Evolutionary conservation across 2,888 invertebrate genomes (phyloP), one percentile per base, ranked within the genome.

Genomic region (Minunthozetes semirufus): DNA sequence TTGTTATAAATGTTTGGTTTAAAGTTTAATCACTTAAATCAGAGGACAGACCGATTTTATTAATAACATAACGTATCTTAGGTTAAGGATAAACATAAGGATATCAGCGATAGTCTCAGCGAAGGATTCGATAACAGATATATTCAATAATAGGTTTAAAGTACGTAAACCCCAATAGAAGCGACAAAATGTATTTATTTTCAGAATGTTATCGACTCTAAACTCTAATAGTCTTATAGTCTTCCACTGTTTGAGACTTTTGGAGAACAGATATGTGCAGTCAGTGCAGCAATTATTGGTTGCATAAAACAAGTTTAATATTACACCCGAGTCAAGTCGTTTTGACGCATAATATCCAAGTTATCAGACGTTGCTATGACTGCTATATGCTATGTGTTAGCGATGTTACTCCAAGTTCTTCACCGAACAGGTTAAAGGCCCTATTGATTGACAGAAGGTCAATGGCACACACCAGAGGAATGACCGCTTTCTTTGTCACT

Each of bases 381-480:
- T 63, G 63, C 63, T n/a, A n/a, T n/a, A n/a, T n/a, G n/a, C 42
- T 33, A 63, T 63, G 63, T 29, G 33, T 63, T 63, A 38, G n/a
- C 33, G 9, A 63, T 33, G 63, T 33, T 33, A 38, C 63, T 63
- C 63, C 29, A 63, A 29, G 63, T 63, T 63, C 63, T 63, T 63
- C 63, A 63, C 29, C 63, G 33, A 63, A 63, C 29, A 63, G 63
- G 63, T 63, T 63, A 63, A 63, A 63, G 63, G 63, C 29, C 63
- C 33, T 63, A 63, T 63, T 63, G 63, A 63, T 63, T 63, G 63
- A 63, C 63, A 63, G 63, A 63, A 63, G 63, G 63, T 63, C 63
- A 63, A 63, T 63, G 63, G 63, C 63, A 63, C 63, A 63, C 63
- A 22, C 56, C 22, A 22, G 63, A 63, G 33, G 63, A 63, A 63